Percentiles rank a stretch among this genome's conserved stretches.
Conservation (phyloP, 2,113 vertebrate genomes). For the Pagrus major region DNA sequence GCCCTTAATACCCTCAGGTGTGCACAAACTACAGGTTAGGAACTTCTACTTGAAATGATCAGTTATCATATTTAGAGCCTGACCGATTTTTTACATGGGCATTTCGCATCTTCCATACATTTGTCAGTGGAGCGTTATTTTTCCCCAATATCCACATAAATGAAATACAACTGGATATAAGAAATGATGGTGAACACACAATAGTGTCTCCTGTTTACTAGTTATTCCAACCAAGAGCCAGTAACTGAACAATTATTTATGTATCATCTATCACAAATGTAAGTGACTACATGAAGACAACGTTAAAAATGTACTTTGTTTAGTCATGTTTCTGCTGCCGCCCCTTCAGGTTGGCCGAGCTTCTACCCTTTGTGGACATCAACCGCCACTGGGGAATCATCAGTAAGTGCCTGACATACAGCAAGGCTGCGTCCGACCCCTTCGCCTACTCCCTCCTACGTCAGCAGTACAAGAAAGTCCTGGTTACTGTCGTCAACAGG, state of each 20-base stretch:
- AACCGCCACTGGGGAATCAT: slow-evolving; percentile 89
- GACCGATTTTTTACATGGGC: not conserved
- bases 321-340: slow-evolving; percentile 28
- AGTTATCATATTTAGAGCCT: too few species aligned
- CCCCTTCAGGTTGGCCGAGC: slow-evolving; percentile 87
- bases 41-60: too few species aligned
- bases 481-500: slow-evolving; percentile 85
- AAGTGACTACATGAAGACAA: too few species aligned
- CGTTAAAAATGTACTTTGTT: slow-evolving; percentile 7
- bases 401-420: slow-evolving; percentile 91
- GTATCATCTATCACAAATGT: too few species aligned
- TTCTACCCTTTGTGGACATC: slow-evolving; percentile 87
- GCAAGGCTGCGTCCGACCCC: slow-evolving; percentile 89
- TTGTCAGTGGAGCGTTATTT: not conserved
- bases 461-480: slow-evolving; percentile 89
- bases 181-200: not conserved
- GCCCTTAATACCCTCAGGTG: too few species aligned
- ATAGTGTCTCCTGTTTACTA: not conserved
- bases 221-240: not conserved
- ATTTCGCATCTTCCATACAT: not conserved
- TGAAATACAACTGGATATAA: not conserved
- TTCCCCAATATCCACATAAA: not conserved
- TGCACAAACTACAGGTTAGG: too few species aligned
- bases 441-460: slow-evolving; percentile 89
- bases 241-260: too few species aligned